phyloP scores from a whole-genome alignment of 2,113 vertebrate genomes.

The Arenaria interpres region DNA sequence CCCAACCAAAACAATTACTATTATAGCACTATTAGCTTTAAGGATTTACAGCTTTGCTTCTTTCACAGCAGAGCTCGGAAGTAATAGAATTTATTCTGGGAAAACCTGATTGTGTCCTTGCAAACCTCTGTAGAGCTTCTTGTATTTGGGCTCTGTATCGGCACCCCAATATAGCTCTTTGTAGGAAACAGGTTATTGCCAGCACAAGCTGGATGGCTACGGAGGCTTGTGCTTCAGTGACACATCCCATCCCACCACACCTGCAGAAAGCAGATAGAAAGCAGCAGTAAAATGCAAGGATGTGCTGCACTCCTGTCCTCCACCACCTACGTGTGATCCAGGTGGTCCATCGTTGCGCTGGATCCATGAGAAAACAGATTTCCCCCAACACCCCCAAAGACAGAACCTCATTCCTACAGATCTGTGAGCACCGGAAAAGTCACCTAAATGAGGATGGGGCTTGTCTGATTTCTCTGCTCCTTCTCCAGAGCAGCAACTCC shows the following conservation, averaged over 20 bases:
- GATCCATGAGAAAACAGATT: not conserved
- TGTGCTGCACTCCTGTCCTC: accelerated
- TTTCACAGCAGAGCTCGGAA: not conserved
- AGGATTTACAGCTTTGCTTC: constrained; percentile 21
- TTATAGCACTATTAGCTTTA: not conserved
- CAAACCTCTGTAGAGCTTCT: not conserved
- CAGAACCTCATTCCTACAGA: not conserved
- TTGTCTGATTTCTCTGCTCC: not conserved
- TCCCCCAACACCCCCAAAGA: not conserved
- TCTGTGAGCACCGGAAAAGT: not conserved
- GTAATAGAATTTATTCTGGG: not conserved
- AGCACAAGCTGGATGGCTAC: not conserved
- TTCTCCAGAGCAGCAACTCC: not conserved
- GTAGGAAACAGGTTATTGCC: not conserved
- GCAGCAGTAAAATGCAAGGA: not conserved
- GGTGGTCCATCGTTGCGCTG: not conserved
- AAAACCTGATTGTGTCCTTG: not conserved
- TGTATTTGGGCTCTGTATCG: accelerated
- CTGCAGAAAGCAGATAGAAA: not conserved
- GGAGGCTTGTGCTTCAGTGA: not conserved
- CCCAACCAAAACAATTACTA: not conserved
- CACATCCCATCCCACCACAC: not conserved
- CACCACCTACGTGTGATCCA: accelerated
- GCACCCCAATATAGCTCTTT: not conserved
- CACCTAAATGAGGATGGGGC: not conserved